A percentile compares a stretch with the other conserved stretches of the same genome.
These are phyloP conservation scores for Micromesistius poutassou DNA, from an alignment of 2,797 vertebrate species.

Conservation along the genomic window DNA sequence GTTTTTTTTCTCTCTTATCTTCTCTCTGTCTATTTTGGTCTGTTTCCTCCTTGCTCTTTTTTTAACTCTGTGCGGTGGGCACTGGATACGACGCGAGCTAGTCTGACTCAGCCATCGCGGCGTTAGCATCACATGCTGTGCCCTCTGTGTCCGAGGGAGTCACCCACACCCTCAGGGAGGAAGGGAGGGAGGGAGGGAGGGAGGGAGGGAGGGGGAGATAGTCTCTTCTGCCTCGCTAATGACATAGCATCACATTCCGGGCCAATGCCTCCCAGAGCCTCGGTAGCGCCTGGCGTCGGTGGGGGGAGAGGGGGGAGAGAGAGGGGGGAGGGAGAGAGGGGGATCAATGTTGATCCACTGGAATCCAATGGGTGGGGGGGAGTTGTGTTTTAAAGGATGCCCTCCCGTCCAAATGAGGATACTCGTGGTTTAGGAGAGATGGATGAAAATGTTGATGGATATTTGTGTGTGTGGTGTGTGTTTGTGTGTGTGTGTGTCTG, in stretches of 20 bases:
- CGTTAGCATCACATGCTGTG: conserved; percentile 48
- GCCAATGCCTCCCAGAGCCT: conserved; percentile 76
- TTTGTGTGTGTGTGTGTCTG: no score
- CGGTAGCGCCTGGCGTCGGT: no score
- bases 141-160: conserved; percentile 63
- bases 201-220: conserved; percentile 53
- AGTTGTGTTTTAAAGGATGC: no score
- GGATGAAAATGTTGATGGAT: no score
- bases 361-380: conserved; percentile 54
- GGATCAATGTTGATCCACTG: conserved; percentile 84
- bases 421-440: no score
- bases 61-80: no score
- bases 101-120: conserved; percentile 36
- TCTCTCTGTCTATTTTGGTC: no score
- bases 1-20: no score
- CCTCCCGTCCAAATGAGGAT: no score
- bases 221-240: conserved; percentile 74
- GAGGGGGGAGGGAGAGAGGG: neutral
- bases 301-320: neutral
- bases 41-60: no score
- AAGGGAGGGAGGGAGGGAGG: no score
- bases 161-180: conserved; percentile 56
- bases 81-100: neutral
- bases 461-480: no score
- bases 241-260: conserved; percentile 75